phyloP scores from a whole-genome alignment of 2,113 vertebrate species.

The Chlorodrepanis virens region DNA sequence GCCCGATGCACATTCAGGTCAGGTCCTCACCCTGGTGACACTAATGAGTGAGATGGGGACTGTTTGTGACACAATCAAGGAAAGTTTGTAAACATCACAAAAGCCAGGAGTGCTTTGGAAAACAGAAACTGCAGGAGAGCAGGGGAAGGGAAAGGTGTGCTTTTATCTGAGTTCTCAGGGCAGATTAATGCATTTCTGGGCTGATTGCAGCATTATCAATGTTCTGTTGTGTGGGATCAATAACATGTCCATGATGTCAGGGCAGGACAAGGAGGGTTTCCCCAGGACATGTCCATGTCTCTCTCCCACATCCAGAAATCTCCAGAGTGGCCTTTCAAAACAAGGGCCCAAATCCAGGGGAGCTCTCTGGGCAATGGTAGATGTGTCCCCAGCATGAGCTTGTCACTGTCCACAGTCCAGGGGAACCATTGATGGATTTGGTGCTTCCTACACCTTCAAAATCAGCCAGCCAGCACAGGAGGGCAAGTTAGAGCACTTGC shows the following conservation, averaged over 20 bases:
- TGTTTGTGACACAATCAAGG: constrained; percentile 46
- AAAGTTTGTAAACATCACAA: constrained; percentile 44
- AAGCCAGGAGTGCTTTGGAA: neutral
- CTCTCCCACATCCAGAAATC: neutral
- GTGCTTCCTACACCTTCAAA: neutral
- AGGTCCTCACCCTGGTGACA: neutral
- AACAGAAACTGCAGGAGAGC: neutral
- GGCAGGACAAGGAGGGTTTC: rapidly evolving
- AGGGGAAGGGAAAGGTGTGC: neutral
- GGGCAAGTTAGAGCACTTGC: neutral
- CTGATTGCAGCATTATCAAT: neutral
- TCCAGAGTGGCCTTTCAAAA: neutral
- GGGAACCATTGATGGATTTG: neutral
- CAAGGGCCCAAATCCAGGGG: neutral
- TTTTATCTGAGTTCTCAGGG: neutral
- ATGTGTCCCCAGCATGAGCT: neutral
- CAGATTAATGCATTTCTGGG: neutral
- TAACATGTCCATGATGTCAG: neutral
- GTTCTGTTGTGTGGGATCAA: neutral
- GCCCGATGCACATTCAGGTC: constrained; percentile 22
- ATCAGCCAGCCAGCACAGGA: neutral
- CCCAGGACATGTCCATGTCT: neutral
- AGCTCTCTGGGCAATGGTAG: neutral
- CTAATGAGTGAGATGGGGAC: constrained; percentile 6
- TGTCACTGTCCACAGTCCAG: neutral